phyloP scores from a whole-genome alignment of 1,140 invertebrate genomes.

The Lordiphosa mommai region DNA sequence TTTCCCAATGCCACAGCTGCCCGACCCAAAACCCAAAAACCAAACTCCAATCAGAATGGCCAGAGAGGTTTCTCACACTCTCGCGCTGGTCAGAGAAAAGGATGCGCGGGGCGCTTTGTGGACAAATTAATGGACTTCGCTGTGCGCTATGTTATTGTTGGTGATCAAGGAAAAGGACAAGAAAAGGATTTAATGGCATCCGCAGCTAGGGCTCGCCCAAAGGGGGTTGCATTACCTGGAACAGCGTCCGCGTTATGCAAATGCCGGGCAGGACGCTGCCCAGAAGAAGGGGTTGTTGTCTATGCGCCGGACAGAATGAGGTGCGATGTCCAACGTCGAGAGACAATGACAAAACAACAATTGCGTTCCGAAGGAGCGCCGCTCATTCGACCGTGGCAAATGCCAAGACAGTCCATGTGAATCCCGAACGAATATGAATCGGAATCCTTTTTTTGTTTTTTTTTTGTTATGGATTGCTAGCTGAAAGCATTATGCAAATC shows the following conservation, averaged over 20 bases:
- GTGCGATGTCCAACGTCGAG: constrained; percentile 74
- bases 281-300: constrained; percentile 46
- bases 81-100: constrained; percentile 20
- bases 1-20: constrained; percentile 3
- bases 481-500: constrained; percentile 76
- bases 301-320: constrained; percentile 47
- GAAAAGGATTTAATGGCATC: constrained; percentile 12
- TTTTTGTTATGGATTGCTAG: constrained; percentile 26
- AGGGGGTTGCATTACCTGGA: constrained; percentile 38
- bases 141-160: constrained; percentile 29
- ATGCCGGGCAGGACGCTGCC: constrained; percentile 45
- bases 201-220: not conserved
- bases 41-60: constrained; percentile 35
- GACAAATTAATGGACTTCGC: constrained; percentile 65
- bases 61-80: constrained; percentile 42
- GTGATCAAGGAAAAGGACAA: constrained; percentile 19
- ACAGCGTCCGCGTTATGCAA: constrained; percentile 50
- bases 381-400: constrained; percentile 66
- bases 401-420: constrained; percentile 50
- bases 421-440: constrained; percentile 39
- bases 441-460: constrained; percentile 34
- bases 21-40: not conserved
- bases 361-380: not conserved
- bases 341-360: constrained; percentile 67
- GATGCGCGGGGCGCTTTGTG: constrained; percentile 18